Percentiles rank a stretch among this genome's conserved stretches.
Evolutionary conservation across 2,888 invertebrate species (phyloP).

Genomic region (Pycnomerus fuliginosus): DNA sequence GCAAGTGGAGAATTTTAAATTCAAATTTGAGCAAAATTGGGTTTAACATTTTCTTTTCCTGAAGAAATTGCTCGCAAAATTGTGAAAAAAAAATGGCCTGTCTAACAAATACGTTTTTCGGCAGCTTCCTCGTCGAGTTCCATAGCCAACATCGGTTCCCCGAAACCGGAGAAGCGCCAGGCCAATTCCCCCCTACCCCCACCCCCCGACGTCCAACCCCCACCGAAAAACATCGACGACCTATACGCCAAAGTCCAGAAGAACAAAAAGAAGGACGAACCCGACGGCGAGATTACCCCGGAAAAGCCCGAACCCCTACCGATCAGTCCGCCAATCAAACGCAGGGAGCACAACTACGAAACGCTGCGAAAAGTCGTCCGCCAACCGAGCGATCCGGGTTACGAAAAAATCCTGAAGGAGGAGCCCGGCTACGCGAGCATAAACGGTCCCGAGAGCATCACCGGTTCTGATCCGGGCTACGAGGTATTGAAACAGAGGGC

Average conservation of each 20-base stretch:
- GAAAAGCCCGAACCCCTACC: too few relatives aligned
- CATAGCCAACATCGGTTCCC: constrained; percentile 71
- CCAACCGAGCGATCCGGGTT: constrained; percentile 41
- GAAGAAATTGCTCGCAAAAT: too few relatives aligned
- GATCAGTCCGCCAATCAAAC: too few relatives aligned
- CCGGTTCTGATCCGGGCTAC: constrained; percentile 69
- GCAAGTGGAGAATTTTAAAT: too few relatives aligned
- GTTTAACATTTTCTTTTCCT: too few relatives aligned
- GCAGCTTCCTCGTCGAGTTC: constrained; percentile 67
- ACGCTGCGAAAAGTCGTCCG: constrained; percentile 56
- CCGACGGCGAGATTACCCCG: constrained; percentile 23
- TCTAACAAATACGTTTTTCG: too few relatives aligned
- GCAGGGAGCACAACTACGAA: constrained; percentile 60
- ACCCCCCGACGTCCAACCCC: constrained; percentile 58
- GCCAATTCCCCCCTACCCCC: constrained; percentile 88
- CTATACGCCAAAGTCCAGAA: constrained; percentile 89
- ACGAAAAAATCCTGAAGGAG: constrained; percentile 46
- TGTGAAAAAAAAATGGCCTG: too few relatives aligned
- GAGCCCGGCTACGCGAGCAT: constrained; percentile 47
- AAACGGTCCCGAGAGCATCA: constrained; percentile 62
- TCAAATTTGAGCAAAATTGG: too few relatives aligned
- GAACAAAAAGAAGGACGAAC: constrained; percentile 49
- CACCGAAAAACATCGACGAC: constrained; percentile 71
- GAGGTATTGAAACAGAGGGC: constrained; percentile 61
- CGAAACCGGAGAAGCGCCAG: constrained; percentile 86